phyloP scores from a whole-genome alignment of 2,888 invertebrate genomes.

The Patella pellucida region DNA sequence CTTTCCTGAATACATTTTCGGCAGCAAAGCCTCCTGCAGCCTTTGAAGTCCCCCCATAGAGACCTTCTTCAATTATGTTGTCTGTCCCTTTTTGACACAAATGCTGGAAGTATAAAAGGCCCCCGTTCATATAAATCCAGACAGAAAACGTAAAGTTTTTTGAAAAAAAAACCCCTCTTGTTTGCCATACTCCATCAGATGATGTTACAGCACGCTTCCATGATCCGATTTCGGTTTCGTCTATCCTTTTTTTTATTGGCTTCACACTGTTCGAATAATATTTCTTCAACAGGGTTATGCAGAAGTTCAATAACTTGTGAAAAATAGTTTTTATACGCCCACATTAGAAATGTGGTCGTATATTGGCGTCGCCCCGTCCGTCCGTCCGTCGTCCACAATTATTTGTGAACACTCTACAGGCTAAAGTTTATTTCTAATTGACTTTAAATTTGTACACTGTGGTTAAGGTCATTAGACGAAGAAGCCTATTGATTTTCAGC shows the following conservation, averaged over 20 bases:
- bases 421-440: no score
- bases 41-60: not conserved
- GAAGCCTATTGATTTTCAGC: no score
- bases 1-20: not conserved
- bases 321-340: not conserved
- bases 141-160: not conserved
- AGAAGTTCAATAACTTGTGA: not conserved
- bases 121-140: not conserved
- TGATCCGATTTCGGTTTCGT: not conserved
- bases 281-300: not conserved
- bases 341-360: no score
- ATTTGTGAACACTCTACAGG: no score
- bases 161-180: conserved; percentile 1
- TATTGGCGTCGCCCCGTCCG: no score
- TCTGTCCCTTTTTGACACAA: not conserved
- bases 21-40: not conserved
- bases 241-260: not conserved
- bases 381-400: no score
- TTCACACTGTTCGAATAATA: not conserved
- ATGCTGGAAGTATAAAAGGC: not conserved
- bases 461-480: no score
- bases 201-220: not conserved
- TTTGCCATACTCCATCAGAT: not conserved
- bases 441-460: no score
- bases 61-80: not conserved